Evolutionary conservation across 2,888 invertebrate species (phyloP).

Genomic region (Noctua janthina): DNA sequence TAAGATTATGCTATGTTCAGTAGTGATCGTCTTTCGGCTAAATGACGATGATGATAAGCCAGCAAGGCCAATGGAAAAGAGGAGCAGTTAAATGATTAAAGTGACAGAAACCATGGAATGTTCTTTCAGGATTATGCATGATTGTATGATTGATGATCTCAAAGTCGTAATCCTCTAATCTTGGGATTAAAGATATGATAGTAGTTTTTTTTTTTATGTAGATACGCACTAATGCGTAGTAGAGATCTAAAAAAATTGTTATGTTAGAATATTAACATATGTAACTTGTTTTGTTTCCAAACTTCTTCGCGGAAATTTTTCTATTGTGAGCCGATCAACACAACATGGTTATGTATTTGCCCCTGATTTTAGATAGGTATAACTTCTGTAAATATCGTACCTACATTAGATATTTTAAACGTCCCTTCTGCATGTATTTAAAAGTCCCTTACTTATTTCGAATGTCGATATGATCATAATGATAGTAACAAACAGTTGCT

Average conservation of each 20-base stretch:
- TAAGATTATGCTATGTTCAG: not conserved
- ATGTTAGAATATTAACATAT: constrained; percentile 12
- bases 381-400: not conserved
- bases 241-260: constrained; percentile 7
- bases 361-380: not conserved
- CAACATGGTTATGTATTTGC: not conserved
- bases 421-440: not conserved
- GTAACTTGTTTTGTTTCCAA: not conserved
- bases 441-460: not conserved
- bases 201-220: not conserved
- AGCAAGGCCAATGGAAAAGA: constrained; percentile 2
- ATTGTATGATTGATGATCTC: constrained; percentile 43
- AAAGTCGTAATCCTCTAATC: constrained; percentile 39
- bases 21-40: not conserved
- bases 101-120: constrained; percentile 24
- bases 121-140: constrained; percentile 8
- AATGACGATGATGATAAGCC: not conserved
- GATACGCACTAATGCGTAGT: constrained; percentile 30
- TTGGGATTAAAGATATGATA: constrained; percentile 42
- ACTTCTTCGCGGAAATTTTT: not conserved
- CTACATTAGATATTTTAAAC: not conserved
- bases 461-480: not conserved
- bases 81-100: not conserved
- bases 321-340: not conserved
- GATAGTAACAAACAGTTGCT: not conserved